A percentile compares a stretch with the other conserved stretches of the same genome.
Conservation (phyloP, 2,113 vertebrate genomes). For the Setophaga coronata region DNA sequence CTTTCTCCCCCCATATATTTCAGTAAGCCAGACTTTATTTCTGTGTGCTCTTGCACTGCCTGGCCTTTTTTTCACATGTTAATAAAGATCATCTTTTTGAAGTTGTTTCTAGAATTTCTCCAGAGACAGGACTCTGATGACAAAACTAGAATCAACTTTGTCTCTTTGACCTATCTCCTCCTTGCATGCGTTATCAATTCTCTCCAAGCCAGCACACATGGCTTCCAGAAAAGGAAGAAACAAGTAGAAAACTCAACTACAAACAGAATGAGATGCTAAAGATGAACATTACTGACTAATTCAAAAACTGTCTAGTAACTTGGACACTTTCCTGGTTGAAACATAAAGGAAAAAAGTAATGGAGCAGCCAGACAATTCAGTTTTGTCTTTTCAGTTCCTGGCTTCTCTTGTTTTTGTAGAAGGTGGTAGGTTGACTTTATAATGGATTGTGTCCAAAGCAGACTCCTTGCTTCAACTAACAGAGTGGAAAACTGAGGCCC, state of each 20-base stretch:
- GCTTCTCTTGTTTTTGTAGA: constrained; percentile 19
- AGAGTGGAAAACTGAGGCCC: constrained; percentile 11
- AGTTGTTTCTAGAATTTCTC: constrained; percentile 49
- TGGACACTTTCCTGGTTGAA: constrained; percentile 6
- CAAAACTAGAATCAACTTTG: constrained; percentile 7
- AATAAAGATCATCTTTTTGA: constrained; percentile 18
- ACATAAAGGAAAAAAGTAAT: constrained; percentile 28
- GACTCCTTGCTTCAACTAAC: constrained; percentile 27
- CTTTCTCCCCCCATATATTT: not conserved
- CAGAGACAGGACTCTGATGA: not conserved
- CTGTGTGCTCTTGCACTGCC: constrained; percentile 1
- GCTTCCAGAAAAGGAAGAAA: constrained; percentile 27
- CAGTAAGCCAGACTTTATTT: not conserved
- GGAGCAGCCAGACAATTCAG: not conserved
- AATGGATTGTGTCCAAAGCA: constrained; percentile 43
- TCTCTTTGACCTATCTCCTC: not conserved
- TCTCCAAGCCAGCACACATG: not conserved
- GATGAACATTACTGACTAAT: constrained; percentile 12
- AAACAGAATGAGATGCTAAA: not conserved
- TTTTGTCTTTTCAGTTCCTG: not conserved
- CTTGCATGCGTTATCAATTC: not conserved
- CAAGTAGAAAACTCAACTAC: not conserved
- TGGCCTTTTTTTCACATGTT: constrained; percentile 33
- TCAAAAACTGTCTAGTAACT: not conserved
- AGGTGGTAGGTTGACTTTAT: not conserved